phyloP scores from a whole-genome alignment of 1,140 invertebrate species.

The Drosophila nigromelanica region DNA sequence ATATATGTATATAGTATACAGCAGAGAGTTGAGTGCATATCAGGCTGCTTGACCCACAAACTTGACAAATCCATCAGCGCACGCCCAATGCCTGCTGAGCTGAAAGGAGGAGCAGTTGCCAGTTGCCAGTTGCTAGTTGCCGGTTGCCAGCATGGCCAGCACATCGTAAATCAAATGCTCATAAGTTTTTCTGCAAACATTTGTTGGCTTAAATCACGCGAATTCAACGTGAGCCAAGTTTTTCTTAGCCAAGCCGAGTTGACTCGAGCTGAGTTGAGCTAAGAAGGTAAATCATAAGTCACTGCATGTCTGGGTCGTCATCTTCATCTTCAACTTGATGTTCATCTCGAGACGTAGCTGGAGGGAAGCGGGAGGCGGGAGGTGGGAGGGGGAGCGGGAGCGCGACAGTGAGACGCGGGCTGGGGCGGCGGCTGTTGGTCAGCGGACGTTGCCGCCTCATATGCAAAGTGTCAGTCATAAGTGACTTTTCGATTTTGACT shows the following conservation, averaged over 20 bases:
- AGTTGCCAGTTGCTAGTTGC: slow-evolving; percentile 13
- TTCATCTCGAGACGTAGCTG: background rate
- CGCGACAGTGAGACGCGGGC: background rate
- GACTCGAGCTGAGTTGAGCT: slow-evolving; percentile 16
- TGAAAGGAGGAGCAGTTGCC: slow-evolving; percentile 2
- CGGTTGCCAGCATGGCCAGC: slow-evolving; percentile 33
- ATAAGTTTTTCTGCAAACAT: slow-evolving; percentile 69
- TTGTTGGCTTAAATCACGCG: slow-evolving; percentile 56
- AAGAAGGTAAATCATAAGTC: slow-evolving; percentile 75
- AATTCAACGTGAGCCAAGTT: slow-evolving; percentile 40
- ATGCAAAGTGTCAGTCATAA: slow-evolving; percentile 82
- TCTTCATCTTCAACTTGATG: slow-evolving; percentile 55
- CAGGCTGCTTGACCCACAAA: slow-evolving; percentile 67
- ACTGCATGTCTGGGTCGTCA: slow-evolving; percentile 76
- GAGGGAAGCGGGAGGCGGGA: background rate
- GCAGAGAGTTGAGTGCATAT: background rate
- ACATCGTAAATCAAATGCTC: slow-evolving; percentile 79
- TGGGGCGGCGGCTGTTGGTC: background rate
- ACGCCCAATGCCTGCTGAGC: slow-evolving; percentile 38
- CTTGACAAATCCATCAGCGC: slow-evolving; percentile 78
- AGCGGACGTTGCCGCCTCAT: slow-evolving; percentile 51
- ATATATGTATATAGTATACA: background rate
- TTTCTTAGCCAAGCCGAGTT: background rate
- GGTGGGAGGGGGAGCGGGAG: slow-evolving; percentile 5
- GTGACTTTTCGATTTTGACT: slow-evolving; percentile 81